Conservation (phyloP, 2,888 invertebrate genomes). For the Vannuccia rotundouncinata region DNA sequence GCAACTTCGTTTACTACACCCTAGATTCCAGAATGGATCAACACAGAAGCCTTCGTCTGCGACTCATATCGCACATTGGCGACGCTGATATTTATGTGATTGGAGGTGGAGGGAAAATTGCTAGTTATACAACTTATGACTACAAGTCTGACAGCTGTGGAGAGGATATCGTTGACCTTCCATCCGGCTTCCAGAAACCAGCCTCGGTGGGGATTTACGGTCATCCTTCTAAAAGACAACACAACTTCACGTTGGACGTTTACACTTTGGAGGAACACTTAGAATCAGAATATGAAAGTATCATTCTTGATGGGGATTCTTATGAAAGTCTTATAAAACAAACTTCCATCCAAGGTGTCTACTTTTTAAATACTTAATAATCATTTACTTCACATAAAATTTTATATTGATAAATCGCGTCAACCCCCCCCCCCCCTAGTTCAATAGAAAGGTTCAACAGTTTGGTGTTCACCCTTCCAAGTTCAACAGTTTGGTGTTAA, state of each 20-base stretch:
- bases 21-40: neutral
- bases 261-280: no score
- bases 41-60: neutral
- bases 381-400: no score
- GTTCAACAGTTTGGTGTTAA: no score
- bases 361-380: no score
- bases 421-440: no score
- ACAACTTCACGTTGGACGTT: conserved; percentile 4
- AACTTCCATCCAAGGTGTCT: no score
- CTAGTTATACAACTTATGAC: neutral
- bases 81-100: neutral
- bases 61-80: neutral
- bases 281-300: no score
- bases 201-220: neutral
- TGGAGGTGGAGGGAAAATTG: neutral
- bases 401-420: no score
- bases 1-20: neutral
- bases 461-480: no score
- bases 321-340: neutral
- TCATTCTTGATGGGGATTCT: neutral
- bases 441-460: no score
- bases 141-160: neutral
- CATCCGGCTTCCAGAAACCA: neutral
- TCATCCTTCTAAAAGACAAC: neutral
- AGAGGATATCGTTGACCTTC: neutral